These are phyloP conservation scores for Alosa sapidissima DNA, from an alignment of 2,797 vertebrate species.

Conservation along the genomic window DNA sequence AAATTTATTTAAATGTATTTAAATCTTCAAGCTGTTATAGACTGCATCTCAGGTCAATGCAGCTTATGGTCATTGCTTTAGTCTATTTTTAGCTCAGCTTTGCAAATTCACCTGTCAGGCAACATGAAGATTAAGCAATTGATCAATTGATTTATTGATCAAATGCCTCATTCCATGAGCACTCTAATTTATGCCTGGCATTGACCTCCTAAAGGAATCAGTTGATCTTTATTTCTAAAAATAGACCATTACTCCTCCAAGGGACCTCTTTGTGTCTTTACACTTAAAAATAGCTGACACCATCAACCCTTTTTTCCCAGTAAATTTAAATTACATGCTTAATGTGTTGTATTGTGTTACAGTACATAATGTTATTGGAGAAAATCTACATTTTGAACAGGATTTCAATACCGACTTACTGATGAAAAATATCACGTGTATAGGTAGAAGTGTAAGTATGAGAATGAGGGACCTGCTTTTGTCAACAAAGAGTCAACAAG, in stretches of 20 bases:
- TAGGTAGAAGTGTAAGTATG: too few species aligned
- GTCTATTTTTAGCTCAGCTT: background rate
- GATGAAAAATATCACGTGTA: background rate
- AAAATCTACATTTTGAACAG: too few species aligned
- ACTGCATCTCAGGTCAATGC: background rate
- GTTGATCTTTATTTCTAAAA: background rate
- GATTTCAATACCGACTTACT: background rate
- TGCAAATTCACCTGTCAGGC: background rate
- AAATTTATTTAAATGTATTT: conserved; percentile 2
- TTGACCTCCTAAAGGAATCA: background rate
- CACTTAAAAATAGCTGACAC: background rate
- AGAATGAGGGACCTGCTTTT: background rate
- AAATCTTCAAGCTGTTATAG: background rate
- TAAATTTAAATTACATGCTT: background rate
- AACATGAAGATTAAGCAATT: background rate
- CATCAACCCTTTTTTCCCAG: background rate
- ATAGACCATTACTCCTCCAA: background rate
- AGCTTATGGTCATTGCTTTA: background rate
- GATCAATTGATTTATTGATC: conserved; percentile 2
- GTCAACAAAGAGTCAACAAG: background rate
- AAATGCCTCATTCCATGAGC: background rate
- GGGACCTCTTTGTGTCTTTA: background rate
- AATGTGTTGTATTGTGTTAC: background rate
- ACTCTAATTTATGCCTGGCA: background rate
- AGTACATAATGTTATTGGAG: too few species aligned